These are phyloP conservation scores for Aphis gossypii DNA, from an alignment of 1,140 invertebrate genomes.

Conservation along the genomic window DNA sequence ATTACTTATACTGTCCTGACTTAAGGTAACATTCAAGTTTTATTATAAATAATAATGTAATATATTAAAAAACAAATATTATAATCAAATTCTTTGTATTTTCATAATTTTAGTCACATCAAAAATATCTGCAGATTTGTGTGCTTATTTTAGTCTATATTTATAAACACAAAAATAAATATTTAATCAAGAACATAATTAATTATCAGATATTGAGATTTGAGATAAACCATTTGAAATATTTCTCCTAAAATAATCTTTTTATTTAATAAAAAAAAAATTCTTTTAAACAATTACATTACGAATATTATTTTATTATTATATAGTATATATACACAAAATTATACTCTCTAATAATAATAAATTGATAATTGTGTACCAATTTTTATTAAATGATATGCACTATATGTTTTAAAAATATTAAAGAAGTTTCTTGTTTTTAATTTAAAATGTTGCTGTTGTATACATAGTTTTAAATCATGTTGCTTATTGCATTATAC, in stretches of 20 bases:
- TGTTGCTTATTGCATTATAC: too few species aligned
- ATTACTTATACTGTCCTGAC: neutral
- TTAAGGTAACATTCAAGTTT: neutral
- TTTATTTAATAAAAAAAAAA: neutral
- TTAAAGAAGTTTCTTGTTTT: neutral
- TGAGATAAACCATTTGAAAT: neutral
- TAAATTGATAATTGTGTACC: neutral
- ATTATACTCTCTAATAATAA: neutral
- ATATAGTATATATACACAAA: neutral
- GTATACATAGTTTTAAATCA: too few species aligned
- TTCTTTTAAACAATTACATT: neutral
- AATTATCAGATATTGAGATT: neutral
- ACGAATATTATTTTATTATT: neutral
- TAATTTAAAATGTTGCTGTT: neutral
- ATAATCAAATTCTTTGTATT: neutral
- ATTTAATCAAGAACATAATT: neutral
- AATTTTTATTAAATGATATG: neutral
- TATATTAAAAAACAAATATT: neutral
- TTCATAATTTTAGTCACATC: neutral
- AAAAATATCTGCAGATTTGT: neutral
- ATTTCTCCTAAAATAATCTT: neutral
- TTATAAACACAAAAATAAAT: neutral
- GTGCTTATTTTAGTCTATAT: neutral
- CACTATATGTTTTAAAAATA: neutral
- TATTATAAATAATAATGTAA: neutral